phyloP scores from a whole-genome alignment of 2,888 invertebrate genomes.

The Erebia ligea region DNA sequence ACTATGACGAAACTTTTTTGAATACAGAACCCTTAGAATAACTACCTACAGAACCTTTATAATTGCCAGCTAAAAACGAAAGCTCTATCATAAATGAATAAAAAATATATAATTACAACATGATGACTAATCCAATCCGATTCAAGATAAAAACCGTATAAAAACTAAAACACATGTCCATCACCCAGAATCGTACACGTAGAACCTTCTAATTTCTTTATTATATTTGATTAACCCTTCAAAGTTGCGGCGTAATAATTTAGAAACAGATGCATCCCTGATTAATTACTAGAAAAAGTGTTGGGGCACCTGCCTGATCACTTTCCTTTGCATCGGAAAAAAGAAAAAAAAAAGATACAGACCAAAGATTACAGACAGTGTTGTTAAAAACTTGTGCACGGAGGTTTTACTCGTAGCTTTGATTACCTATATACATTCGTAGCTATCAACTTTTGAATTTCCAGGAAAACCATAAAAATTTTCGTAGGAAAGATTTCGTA shows the following conservation, averaged over 20 bases:
- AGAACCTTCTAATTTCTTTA: constrained; percentile 74
- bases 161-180: constrained; percentile 63
- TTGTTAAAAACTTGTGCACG: constrained; percentile 1
- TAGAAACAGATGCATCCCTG: constrained; percentile 76
- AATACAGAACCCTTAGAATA: background rate
- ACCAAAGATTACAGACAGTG: constrained; percentile 1
- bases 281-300: constrained; percentile 79
- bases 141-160: constrained; percentile 43
- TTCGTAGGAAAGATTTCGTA: no score
- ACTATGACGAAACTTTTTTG: no score
- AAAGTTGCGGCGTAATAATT: constrained; percentile 71
- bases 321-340: constrained; percentile 62
- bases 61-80: constrained; percentile 4
- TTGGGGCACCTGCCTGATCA: constrained; percentile 72
- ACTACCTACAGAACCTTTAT: no score
- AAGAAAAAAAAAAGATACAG: constrained; percentile 39
- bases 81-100: constrained; percentile 15
- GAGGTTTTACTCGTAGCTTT: background rate
- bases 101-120: constrained; percentile 42
- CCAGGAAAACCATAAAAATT: no score
- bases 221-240: constrained; percentile 82
- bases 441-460: background rate
- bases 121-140: constrained; percentile 35
- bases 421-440: no score
- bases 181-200: constrained; percentile 42